Conservation (phyloP, 2,888 invertebrate species). For the Abrostola triplasia region DNA sequence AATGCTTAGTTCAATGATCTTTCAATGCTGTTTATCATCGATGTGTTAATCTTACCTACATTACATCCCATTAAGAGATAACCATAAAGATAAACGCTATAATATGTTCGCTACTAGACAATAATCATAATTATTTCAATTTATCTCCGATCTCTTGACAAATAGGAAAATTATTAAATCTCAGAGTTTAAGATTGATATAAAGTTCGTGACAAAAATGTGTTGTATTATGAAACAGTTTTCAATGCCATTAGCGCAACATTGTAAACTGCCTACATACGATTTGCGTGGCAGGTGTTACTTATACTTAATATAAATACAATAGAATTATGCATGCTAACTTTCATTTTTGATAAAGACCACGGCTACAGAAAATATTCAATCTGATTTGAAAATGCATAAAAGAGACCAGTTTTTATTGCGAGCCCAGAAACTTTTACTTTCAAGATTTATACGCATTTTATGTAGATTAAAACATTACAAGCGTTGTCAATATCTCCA, state of each 20-base stretch:
- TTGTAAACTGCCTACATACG: conserved; percentile 65
- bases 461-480: conserved; percentile 46
- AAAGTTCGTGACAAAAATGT: conserved; percentile 71
- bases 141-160: conserved; percentile 32
- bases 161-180: conserved; percentile 34
- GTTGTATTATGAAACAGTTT: conserved; percentile 71
- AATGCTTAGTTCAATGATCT: conserved; percentile 59
- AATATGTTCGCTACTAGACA: conserved; percentile 22
- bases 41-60: conserved; percentile 48
- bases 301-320: conserved; percentile 47
- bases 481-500: conserved; percentile 57
- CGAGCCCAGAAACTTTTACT: conserved; percentile 62
- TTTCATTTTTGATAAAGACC: conserved; percentile 73
- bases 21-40: conserved; percentile 54
- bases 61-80: conserved; percentile 39
- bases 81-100: conserved; percentile 28
- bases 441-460: conserved; percentile 61
- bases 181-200: conserved; percentile 35
- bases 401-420: conserved; percentile 42
- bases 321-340: conserved; percentile 55
- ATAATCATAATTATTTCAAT: conserved; percentile 37
- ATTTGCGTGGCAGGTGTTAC: conserved; percentile 70
- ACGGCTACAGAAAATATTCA: conserved; percentile 45
- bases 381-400: conserved; percentile 44
- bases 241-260: conserved; percentile 74